phyloP scores from a whole-genome alignment of 2,888 invertebrate genomes.

The Hyles lineata region DNA sequence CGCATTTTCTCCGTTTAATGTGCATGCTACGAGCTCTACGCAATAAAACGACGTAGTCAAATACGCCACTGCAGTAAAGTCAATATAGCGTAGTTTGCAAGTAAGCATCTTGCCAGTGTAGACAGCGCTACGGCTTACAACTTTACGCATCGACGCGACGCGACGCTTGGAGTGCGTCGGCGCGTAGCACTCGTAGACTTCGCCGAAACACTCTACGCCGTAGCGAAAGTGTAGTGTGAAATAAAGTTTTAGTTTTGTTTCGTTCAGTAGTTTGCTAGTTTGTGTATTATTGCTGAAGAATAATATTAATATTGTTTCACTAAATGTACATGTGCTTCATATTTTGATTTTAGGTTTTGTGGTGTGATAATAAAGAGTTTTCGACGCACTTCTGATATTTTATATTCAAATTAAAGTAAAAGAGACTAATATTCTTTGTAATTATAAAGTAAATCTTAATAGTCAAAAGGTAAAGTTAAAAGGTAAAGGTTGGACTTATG shows the following conservation, averaged over 20 bases:
- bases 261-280: background rate
- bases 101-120: conserved; percentile 7
- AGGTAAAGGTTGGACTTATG: no score
- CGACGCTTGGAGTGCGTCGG: background rate
- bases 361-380: no score
- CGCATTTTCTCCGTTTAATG: background rate
- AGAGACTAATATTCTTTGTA: no score
- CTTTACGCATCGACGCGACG: conserved; percentile 11
- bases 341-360: no score
- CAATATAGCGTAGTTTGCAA: conserved; percentile 16
- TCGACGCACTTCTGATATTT: no score
- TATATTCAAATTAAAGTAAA: no score
- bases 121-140: background rate
- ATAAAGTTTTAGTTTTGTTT: background rate
- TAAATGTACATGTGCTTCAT: no score
- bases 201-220: background rate
- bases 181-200: conserved; percentile 19
- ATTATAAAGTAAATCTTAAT: no score
- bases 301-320: no score
- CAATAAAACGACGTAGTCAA: conserved; percentile 15
- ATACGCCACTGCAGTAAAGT: background rate
- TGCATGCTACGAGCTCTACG: conserved; percentile 1
- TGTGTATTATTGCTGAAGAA: background rate
- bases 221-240: conserved; percentile 10
- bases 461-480: no score